These are phyloP conservation scores for Delia radicum DNA, from an alignment of 1,140 invertebrate species.

Conservation along the genomic window DNA sequence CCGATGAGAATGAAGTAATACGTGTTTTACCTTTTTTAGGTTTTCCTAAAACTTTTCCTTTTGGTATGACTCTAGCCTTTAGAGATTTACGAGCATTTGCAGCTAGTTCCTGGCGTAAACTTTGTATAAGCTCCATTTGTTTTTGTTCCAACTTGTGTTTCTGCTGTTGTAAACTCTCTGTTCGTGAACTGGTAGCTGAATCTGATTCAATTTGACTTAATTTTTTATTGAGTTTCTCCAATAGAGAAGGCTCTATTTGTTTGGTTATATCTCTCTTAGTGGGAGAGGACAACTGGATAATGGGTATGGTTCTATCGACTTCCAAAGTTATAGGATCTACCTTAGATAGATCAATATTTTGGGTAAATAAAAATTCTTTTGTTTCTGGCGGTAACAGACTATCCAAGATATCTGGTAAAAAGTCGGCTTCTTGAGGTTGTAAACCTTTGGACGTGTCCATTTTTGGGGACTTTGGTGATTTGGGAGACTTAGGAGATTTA, in stretches of 20 bases:
- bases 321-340: constrained; percentile 69
- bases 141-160: constrained; percentile 57
- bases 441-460: constrained; percentile 36
- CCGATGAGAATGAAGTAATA: constrained; percentile 70
- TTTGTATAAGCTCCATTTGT: constrained; percentile 54
- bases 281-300: constrained; percentile 65
- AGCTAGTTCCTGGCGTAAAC: constrained; percentile 51
- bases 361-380: constrained; percentile 66
- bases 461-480: constrained; percentile 56
- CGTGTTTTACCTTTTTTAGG: constrained; percentile 64
- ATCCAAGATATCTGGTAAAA: constrained; percentile 52
- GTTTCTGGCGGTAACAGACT: constrained; percentile 49
- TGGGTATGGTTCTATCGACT: constrained; percentile 64
- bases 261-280: constrained; percentile 66
- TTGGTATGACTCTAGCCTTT: constrained; percentile 51
- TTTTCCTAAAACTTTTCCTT: constrained; percentile 47
- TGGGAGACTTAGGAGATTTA: constrained; percentile 62
- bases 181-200: constrained; percentile 68
- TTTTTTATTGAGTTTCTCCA: constrained; percentile 70
- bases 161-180: constrained; percentile 66
- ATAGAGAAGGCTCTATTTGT: constrained; percentile 63
- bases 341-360: constrained; percentile 71
- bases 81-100: constrained; percentile 46
- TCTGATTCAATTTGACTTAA: constrained; percentile 71
- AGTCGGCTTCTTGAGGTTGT: constrained; percentile 34